Conservation (phyloP, 2,113 vertebrate species). For the Oreochromis tanganicae region DNA sequence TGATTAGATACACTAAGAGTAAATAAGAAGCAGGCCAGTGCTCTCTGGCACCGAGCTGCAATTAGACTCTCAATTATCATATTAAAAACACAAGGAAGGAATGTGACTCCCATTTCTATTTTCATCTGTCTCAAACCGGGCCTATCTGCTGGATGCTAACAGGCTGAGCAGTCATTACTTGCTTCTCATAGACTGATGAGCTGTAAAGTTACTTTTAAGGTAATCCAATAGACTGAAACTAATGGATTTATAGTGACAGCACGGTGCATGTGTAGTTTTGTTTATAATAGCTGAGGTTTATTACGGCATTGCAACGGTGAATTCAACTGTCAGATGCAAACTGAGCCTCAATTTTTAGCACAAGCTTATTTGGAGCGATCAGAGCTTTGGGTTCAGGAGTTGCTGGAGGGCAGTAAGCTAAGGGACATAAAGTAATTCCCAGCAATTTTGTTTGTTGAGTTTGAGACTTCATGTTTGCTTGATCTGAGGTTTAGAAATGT, state of each 20-base stretch:
- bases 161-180: not conserved
- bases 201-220: not conserved
- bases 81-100: slow-evolving; percentile 46
- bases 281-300: not conserved
- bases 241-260: not conserved
- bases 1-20: slow-evolving; percentile 55
- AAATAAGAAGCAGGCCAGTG: slow-evolving; percentile 24
- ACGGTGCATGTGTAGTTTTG: not conserved
- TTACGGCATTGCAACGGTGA: not conserved
- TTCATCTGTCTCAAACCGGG: not conserved
- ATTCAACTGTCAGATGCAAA: not conserved
- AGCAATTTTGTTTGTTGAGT: not conserved
- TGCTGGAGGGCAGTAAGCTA: not conserved
- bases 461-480: not conserved
- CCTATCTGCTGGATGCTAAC: slow-evolving; percentile 7
- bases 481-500: not conserved
- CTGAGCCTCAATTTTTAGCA: not conserved
- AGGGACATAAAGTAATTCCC: not conserved
- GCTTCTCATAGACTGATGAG: not conserved
- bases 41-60: slow-evolving; percentile 22
- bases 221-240: not conserved
- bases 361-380: not conserved
- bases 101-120: slow-evolving; percentile 28
- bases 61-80: slow-evolving; percentile 44
- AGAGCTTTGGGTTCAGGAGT: not conserved